A percentile compares a stretch with the other conserved stretches of the same genome.
Evolutionary conservation across 2,797 vertebrate species (phyloP).

Genomic region (Vespertilio murinus): DNA sequence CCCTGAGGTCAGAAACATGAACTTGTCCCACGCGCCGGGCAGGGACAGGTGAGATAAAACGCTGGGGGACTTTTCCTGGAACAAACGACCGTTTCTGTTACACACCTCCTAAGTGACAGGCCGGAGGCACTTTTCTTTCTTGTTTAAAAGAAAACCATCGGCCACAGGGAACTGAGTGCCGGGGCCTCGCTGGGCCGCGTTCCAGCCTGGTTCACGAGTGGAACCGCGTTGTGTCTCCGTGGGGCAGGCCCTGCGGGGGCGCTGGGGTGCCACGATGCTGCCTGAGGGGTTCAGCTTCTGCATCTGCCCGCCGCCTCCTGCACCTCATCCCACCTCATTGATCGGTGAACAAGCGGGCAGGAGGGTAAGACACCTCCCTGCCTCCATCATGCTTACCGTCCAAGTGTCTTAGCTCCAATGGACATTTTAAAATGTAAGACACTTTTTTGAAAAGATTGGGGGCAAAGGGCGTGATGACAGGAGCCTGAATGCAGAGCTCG

Average conservation of each 20-base stretch:
- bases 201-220: background rate
- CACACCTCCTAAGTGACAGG: background rate
- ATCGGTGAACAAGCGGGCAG: background rate
- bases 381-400: background rate
- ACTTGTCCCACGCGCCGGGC: background rate
- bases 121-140: no score
- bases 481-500: rapidly evolving
- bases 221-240: background rate
- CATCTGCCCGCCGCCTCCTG: background rate
- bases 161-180: background rate
- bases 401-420: background rate
- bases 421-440: background rate
- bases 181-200: background rate
- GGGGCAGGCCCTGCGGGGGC: background rate
- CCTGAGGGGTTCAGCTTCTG: background rate
- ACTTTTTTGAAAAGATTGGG: background rate
- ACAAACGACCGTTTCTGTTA: background rate
- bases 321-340: background rate
- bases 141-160: background rate
- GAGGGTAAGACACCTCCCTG: background rate
- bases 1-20: background rate
- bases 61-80: background rate
- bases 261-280: no score
- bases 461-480: no score
- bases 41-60: background rate